These are phyloP conservation scores for Cephus spinipes DNA, from an alignment of 2,888 invertebrate genomes.

Conservation along the genomic window DNA sequence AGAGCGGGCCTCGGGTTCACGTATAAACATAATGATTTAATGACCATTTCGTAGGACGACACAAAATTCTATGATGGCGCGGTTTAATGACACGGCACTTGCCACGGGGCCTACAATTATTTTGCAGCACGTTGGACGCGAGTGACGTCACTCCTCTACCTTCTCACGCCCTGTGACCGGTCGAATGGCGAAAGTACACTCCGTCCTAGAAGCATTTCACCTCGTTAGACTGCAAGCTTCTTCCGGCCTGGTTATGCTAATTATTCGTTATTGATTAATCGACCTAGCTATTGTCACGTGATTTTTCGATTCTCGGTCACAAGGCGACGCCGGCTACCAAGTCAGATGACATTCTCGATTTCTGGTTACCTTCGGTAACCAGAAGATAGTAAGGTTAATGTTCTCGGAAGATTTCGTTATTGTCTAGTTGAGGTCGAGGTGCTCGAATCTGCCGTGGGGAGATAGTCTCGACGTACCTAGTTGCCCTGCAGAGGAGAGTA, in stretches of 20 bases:
- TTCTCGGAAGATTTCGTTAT: too few relatives aligned
- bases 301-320: too few relatives aligned
- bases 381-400: too few relatives aligned
- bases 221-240: neutral
- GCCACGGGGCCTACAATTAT: slow-evolving; percentile 64
- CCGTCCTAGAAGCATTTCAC: slow-evolving; percentile 48
- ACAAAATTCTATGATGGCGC: slow-evolving; percentile 64
- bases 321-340: too few relatives aligned
- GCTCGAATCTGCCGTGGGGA: too few relatives aligned
- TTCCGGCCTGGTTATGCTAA: neutral
- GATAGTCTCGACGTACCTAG: too few relatives aligned
- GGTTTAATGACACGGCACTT: slow-evolving; percentile 64
- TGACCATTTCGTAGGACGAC: slow-evolving; percentile 64
- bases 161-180: slow-evolving; percentile 64
- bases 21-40: slow-evolving; percentile 65
- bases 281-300: neutral
- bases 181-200: slow-evolving; percentile 46
- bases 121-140: slow-evolving; percentile 60
- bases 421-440: too few relatives aligned
- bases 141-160: slow-evolving; percentile 58
- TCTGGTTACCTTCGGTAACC: too few relatives aligned
- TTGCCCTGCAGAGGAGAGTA: too few relatives aligned
- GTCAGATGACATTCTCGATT: too few relatives aligned
- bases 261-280: neutral
- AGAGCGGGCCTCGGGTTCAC: slow-evolving; percentile 57